Percentiles rank a stretch among this genome's conserved stretches.
phyloP scores from a whole-genome alignment of 2,113 vertebrate genomes.

The Hemicordylus capensis region DNA sequence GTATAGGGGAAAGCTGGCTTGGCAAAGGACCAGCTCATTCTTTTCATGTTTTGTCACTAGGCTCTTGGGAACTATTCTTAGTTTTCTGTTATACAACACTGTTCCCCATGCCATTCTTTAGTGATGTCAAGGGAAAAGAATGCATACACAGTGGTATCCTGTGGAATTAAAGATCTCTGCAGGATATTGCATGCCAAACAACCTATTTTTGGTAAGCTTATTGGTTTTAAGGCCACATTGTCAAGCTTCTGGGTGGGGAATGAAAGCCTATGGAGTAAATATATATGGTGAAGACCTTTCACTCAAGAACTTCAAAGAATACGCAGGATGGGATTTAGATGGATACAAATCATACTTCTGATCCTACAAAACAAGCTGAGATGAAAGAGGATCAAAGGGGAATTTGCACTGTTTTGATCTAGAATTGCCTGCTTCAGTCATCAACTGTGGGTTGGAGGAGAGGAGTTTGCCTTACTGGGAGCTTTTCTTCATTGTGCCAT shows the following conservation, averaged over 20 bases:
- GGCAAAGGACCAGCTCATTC: constrained; percentile 13
- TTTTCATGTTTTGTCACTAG: constrained; percentile 13
- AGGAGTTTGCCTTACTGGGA: neutral
- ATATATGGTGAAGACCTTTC: neutral
- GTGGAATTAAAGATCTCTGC: neutral
- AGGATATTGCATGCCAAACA: constrained; percentile 1
- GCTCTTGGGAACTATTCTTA: constrained; percentile 10
- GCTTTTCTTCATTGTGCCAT: neutral
- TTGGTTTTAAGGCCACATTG: neutral
- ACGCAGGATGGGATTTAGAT: neutral
- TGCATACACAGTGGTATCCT: neutral
- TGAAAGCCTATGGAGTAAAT: neutral
- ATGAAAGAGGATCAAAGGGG: too few relatives aligned
- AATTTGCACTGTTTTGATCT: neutral
- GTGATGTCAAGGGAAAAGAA: neutral
- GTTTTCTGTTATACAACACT: constrained; percentile 3
- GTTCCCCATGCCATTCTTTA: neutral
- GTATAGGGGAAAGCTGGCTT: neutral
- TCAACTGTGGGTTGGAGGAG: neutral
- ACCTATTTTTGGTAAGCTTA: neutral
- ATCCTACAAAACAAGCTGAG: too few relatives aligned
- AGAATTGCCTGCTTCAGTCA: neutral
- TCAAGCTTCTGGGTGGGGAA: neutral
- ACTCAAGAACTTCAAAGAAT: neutral
- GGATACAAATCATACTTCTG: too few relatives aligned